These are phyloP conservation scores for Seriola dumerili DNA, from an alignment of 2,113 vertebrate species.

Conservation along the genomic window DNA sequence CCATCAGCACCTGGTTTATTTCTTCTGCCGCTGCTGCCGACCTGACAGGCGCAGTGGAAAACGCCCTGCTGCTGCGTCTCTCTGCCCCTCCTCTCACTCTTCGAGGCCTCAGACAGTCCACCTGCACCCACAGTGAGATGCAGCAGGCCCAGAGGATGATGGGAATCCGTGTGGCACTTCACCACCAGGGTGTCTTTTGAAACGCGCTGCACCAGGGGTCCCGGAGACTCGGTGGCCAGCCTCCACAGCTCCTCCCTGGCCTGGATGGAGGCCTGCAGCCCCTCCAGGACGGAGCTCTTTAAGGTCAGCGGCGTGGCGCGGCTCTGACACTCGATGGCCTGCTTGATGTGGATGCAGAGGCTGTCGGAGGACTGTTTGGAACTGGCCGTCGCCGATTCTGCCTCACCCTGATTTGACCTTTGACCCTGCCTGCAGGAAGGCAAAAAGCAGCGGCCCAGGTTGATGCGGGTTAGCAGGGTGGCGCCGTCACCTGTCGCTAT, in stretches of 20 bases:
- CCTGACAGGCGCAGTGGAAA: conserved; percentile 79
- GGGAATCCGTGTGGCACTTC: conserved; percentile 87
- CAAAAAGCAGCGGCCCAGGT: conserved; percentile 90
- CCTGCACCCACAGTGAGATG: conserved; percentile 85
- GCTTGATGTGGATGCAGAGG: conserved; percentile 91
- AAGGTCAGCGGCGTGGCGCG: conserved; percentile 89
- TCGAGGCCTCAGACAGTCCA: neutral
- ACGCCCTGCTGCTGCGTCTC: conserved; percentile 21
- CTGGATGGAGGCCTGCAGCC: conserved; percentile 81
- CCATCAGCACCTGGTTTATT: conserved; percentile 5
- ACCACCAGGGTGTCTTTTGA: conserved; percentile 88
- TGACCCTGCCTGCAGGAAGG: conserved; percentile 83
- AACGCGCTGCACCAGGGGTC: conserved; percentile 91
- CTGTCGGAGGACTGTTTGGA: conserved; percentile 75
- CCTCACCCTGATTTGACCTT: conserved; percentile 72
- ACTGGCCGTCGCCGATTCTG: conserved; percentile 11
- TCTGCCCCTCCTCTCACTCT: conserved; percentile 65
- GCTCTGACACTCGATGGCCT: conserved; percentile 87
- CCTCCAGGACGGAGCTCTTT: conserved; percentile 89
- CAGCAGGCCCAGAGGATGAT: conserved; percentile 89
- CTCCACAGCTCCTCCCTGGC: conserved; percentile 91
- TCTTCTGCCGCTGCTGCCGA: conserved; percentile 4
- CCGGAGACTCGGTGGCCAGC: conserved; percentile 89
- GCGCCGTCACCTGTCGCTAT: conserved; percentile 87
- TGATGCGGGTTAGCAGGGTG: conserved; percentile 88